Evolutionary conservation across 2,113 vertebrate species (phyloP).

Genomic region (Eubucco bourcierii): DNA sequence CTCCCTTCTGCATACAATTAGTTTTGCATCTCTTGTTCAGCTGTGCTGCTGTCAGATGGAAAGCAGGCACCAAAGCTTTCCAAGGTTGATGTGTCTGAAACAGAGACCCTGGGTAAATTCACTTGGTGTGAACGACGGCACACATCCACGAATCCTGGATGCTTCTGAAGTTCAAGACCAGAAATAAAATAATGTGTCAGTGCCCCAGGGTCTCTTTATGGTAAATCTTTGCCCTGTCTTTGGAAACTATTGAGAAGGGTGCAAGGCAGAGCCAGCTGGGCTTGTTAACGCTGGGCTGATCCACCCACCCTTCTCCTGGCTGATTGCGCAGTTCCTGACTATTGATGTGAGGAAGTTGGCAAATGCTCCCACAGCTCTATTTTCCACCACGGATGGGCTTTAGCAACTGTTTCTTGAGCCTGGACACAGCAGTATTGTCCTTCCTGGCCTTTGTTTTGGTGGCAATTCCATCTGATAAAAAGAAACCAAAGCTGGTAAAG

Average conservation of each 20-base stretch:
- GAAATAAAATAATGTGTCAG: neutral
- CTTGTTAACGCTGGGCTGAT: neutral
- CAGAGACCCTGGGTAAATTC: neutral
- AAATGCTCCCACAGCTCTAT: neutral
- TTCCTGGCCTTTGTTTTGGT: neutral
- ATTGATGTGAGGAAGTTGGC: neutral
- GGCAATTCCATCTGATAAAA: neutral
- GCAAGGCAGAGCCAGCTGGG: neutral
- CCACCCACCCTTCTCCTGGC: neutral
- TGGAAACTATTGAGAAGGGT: neutral
- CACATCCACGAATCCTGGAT: neutral
- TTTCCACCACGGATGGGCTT: neutral
- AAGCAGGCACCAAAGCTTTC: neutral
- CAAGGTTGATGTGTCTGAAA: neutral
- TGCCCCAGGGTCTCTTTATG: neutral
- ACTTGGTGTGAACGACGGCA: neutral
- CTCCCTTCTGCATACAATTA: neutral
- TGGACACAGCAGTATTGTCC: neutral
- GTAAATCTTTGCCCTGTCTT: neutral
- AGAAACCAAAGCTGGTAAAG: neutral
- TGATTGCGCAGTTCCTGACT: neutral
- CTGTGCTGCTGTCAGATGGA: constrained; percentile 42
- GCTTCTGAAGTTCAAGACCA: constrained; percentile 19
- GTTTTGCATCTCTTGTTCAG: constrained; percentile 31
- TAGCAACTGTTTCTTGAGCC: neutral